Evolutionary conservation across 2,113 vertebrate genomes (phyloP).

Genomic region (Capreolus pygargus): DNA sequence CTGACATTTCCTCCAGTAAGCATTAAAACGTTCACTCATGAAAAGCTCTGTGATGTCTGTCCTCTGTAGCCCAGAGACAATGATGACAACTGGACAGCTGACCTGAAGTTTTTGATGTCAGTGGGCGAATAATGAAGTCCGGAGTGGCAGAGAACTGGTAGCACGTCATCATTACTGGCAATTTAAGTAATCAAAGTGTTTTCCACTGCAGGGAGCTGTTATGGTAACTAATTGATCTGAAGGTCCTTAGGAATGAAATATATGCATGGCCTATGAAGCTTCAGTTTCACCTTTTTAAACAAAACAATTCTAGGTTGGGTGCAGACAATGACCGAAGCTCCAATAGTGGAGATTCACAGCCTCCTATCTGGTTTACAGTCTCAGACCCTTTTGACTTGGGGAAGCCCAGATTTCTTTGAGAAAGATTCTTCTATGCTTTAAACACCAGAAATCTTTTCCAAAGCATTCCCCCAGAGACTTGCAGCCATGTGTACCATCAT

Average conservation of each 20-base stretch:
- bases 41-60: neutral
- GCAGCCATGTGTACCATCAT: neutral
- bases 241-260: neutral
- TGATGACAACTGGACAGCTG: neutral
- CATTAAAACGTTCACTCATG: neutral
- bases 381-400: neutral
- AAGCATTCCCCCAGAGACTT: neutral
- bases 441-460: neutral
- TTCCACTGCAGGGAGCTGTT: neutral
- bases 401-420: neutral
- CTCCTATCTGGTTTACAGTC: neutral
- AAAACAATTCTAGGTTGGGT: neutral
- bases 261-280: neutral
- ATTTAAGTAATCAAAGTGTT: neutral
- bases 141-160: neutral
- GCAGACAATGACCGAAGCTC: neutral
- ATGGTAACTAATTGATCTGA: neutral
- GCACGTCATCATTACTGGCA: neutral
- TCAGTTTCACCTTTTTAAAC: conserved; percentile 7
- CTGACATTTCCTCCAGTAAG: neutral
- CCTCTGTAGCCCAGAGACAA: neutral
- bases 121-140: neutral
- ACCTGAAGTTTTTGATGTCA: neutral
- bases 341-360: neutral
- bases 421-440: neutral